Evolutionary conservation across 1,140 invertebrate species (phyloP).

Genomic region (Apis cerana): DNA sequence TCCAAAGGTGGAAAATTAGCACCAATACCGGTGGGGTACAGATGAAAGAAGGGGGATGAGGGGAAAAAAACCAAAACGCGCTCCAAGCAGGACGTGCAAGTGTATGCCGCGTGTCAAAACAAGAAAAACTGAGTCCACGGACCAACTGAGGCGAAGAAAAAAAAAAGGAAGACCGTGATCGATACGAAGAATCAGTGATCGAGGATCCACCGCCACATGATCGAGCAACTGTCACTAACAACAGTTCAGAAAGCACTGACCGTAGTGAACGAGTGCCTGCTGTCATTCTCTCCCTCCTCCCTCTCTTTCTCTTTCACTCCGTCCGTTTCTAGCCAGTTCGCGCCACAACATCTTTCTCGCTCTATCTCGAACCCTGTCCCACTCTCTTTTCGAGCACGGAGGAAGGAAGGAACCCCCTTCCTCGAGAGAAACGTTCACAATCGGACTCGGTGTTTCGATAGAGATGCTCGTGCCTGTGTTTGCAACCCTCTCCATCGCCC

Average conservation of each 20-base stretch:
- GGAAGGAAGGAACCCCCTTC: conserved; percentile 7
- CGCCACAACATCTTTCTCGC: background rate
- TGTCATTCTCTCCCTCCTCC: conserved; percentile 57
- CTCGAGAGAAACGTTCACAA: background rate
- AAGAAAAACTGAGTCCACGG: background rate
- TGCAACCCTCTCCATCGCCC: background rate
- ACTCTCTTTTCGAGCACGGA: background rate
- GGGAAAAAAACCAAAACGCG: background rate
- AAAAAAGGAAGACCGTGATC: conserved; percentile 9
- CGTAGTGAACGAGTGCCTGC: conserved; percentile 49
- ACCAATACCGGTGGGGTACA: conserved; percentile 11
- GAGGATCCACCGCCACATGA: conserved; percentile 69
- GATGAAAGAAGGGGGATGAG: background rate
- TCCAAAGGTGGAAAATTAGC: conserved; percentile 21
- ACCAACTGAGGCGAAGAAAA: background rate
- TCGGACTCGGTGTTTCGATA: background rate
- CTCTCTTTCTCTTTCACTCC: conserved; percentile 23
- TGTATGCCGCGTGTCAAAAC: conserved; percentile 5
- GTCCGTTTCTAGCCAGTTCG: conserved; percentile 11
- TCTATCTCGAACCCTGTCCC: conserved; percentile 5
- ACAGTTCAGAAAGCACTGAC: conserved; percentile 81
- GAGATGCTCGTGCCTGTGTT: background rate
- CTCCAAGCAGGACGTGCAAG: background rate
- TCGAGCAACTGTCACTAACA: conserved; percentile 78
- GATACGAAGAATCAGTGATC: conserved; percentile 50